phyloP scores from a whole-genome alignment of 2,797 vertebrate species.

The Threskiornis aethiopicus region DNA sequence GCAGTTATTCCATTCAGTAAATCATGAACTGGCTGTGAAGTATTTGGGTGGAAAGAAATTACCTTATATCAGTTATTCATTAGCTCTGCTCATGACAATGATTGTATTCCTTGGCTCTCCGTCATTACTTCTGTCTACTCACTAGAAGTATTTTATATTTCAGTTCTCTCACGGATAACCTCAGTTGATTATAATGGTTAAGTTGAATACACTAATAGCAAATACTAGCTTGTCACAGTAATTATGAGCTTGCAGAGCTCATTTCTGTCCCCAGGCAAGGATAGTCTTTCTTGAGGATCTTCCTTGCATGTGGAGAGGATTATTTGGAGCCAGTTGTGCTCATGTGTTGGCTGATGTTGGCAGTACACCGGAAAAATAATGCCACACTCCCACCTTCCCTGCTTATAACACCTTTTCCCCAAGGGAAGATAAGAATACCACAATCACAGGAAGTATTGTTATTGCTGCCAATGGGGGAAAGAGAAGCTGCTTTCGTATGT shows the following conservation, averaged over 20 bases:
- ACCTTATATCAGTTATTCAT: neutral
- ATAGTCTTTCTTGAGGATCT: neutral
- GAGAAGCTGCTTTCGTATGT: neutral
- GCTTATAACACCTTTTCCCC: neutral
- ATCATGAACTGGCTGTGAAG: neutral
- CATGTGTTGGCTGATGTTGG: neutral
- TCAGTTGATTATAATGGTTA: neutral
- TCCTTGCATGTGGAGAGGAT: neutral
- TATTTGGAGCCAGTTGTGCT: neutral
- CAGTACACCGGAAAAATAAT: neutral
- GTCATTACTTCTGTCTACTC: neutral
- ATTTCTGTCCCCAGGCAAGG: neutral
- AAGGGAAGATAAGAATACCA: neutral
- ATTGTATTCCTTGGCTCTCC: neutral
- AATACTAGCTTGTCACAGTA: neutral
- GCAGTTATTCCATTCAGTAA: neutral
- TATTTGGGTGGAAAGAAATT: neutral
- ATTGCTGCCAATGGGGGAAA: neutral
- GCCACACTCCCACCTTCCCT: neutral
- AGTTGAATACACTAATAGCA: neutral
- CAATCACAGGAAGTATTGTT: neutral
- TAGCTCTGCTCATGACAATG: neutral
- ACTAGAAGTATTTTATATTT: neutral
- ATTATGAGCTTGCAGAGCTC: neutral
- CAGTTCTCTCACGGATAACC: neutral